Base-by-base conservation (phyloP, 2,113 vertebrate species). In the Nycticorax nycticorax region DNA sequence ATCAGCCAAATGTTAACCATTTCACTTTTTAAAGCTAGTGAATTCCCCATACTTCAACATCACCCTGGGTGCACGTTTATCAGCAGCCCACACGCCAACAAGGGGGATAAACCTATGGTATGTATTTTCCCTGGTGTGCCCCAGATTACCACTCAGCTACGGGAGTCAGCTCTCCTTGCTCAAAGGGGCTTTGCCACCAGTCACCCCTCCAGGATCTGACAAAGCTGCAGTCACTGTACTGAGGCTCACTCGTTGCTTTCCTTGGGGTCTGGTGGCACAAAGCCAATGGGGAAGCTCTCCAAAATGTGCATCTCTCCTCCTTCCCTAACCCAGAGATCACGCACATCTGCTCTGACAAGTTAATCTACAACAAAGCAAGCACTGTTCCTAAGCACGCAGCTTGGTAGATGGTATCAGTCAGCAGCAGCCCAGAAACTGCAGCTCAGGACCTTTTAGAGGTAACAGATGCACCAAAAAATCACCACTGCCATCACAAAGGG, bases 51-150 rank as follows among this genome's bases (percentile, higher is more conserved):
- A 39, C 62, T 89, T 79, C 41, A 62, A 0, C 26, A 41, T 18
- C 66, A 26, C 62, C 33, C 17, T 0, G 2, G 30, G 28, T 1
- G 1, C 35, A 17, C 1, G 0, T 59, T 62, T 69, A 52, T 27
- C 57, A 89, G 74, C 89, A 96, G 71, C 76, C 57, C 67, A 47
- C 18, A 1, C 7, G 22, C 56, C 64, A 63, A 60, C 60, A 27
- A 27, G 37, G 28, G 22, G 20, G 41, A 76, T 47, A 66, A 84
- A 7, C 52, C 73, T 3, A 3, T 3, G 30, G 43, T 24, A 13
- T 48, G 48, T 52, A 30, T 41, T 66, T 71, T 84, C 67, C 69
- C 47, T 71, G 47, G 21, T 3, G 3, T 47, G 73, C 41, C 88
- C 77, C 69, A 57, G 60, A 22, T 35, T 55, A n/a, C 28, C 10